These are phyloP conservation scores for Crocallis elinguaria DNA, from an alignment of 2,888 invertebrate species.

Conservation along the genomic window DNA sequence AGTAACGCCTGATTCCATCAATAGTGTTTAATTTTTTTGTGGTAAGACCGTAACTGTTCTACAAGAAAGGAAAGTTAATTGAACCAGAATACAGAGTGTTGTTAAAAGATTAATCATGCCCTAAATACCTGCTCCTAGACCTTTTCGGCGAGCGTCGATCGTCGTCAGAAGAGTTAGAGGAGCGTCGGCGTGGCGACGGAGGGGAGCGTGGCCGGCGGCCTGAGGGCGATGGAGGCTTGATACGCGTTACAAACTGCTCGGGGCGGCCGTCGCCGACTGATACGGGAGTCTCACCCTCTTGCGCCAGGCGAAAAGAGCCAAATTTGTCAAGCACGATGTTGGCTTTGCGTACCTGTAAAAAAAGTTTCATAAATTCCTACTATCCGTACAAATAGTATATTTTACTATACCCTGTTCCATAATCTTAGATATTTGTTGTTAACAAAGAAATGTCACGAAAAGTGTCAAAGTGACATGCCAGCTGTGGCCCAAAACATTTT, in stretches of 20 bases:
- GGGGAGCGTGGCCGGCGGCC: constrained; percentile 74
- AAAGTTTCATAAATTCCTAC: too few species aligned
- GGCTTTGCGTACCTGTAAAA: constrained; percentile 78
- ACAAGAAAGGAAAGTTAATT: too few species aligned
- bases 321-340: constrained; percentile 89
- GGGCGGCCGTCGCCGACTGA: constrained; percentile 77
- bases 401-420: too few species aligned
- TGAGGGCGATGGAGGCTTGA: constrained; percentile 72
- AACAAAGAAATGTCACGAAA: too few species aligned
- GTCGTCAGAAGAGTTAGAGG: constrained; percentile 74
- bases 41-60: too few species aligned
- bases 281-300: constrained; percentile 81
- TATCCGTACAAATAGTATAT: too few species aligned
- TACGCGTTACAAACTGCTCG: constrained; percentile 81
- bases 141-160: constrained; percentile 67
- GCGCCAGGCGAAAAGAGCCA: constrained; percentile 88
- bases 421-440: too few species aligned
- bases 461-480: too few species aligned
- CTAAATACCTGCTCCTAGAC: constrained; percentile 69
- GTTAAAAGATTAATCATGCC: not conserved
- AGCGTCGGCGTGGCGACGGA: constrained; percentile 74
- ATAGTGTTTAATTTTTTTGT: too few species aligned
- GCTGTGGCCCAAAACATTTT: too few species aligned
- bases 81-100: too few species aligned
- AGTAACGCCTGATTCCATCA: too few species aligned